Percentiles rank a stretch among this genome's conserved stretches.
Conservation (phyloP, 1,140 invertebrate species). For the Heliconius nattereri region DNA sequence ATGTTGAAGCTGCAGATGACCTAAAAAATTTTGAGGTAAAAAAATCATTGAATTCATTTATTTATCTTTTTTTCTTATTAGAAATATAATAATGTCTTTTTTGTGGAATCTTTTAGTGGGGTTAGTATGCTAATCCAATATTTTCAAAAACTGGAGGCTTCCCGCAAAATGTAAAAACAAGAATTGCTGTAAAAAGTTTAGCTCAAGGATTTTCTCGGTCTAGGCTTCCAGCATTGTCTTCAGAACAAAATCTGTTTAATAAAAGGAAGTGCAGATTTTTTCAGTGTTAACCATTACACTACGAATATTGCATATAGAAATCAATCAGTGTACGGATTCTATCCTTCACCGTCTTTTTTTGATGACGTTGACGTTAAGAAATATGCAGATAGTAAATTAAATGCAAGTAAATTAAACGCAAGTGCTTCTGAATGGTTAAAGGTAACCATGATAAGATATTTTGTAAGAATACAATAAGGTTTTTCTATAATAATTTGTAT, state of each 20-base stretch:
- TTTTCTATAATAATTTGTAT: too few relatives aligned
- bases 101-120: conserved; percentile 50
- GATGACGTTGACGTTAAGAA: conserved; percentile 46
- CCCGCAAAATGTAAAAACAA: conserved; percentile 80
- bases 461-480: too few relatives aligned
- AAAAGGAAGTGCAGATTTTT: conserved; percentile 80
- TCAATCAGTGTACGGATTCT: conserved; percentile 39
- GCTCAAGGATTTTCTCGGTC: conserved; percentile 71
- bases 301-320: conserved; percentile 59
- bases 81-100: background rate
- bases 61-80: too few relatives aligned
- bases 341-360: conserved; percentile 49
- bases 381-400: conserved; percentile 47
- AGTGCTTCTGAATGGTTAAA: conserved; percentile 44
- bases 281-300: conserved; percentile 83
- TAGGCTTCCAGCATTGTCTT: conserved; percentile 69
- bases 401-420: conserved; percentile 41
- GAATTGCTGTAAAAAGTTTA: conserved; percentile 77
- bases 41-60: background rate
- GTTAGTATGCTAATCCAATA: conserved; percentile 78
- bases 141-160: conserved; percentile 82
- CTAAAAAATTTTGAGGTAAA: conserved; percentile 72
- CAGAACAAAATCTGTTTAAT: conserved; percentile 57
- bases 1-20: conserved; percentile 76
- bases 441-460: conserved; percentile 20